These are phyloP conservation scores for Cheilosia pagana DNA, from an alignment of 2,888 invertebrate genomes.

Conservation along the genomic window DNA sequence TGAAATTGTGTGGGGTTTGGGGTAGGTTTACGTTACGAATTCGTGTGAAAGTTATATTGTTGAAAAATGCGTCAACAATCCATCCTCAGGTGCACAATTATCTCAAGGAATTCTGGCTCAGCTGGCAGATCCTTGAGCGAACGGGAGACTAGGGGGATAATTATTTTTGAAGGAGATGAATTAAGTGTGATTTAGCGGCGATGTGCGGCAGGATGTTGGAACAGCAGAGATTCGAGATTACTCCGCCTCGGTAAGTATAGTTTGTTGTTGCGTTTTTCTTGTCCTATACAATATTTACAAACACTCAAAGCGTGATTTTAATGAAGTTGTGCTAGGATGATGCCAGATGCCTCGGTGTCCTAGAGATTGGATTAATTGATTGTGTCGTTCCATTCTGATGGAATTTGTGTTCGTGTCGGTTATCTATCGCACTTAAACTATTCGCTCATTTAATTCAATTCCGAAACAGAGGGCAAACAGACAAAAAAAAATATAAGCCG, in stretches of 20 bases:
- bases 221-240: neutral
- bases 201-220: neutral
- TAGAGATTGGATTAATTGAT: conserved; percentile 46
- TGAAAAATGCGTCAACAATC: conserved; percentile 69
- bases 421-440: conserved; percentile 24
- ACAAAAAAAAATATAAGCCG: conserved; percentile 13
- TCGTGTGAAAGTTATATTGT: conserved; percentile 55
- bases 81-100: conserved; percentile 73
- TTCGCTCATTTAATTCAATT: conserved; percentile 49
- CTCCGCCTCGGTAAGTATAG: neutral
- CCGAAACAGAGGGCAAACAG: neutral
- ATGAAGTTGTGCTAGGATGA: conserved; percentile 1
- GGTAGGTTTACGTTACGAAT: conserved; percentile 19
- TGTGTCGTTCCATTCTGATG: conserved; percentile 1
- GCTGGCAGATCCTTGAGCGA: neutral
- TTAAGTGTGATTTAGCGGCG: conserved; percentile 42
- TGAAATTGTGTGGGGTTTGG: conserved; percentile 16
- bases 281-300: neutral
- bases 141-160: conserved; percentile 35
- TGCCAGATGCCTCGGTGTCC: conserved; percentile 8
- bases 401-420: neutral
- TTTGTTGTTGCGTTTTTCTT: neutral
- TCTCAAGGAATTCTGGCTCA: conserved; percentile 48
- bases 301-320: conserved; percentile 5
- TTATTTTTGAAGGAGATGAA: conserved; percentile 67